phyloP scores from a whole-genome alignment of 2,113 vertebrate genomes.

The Menidia beryllina region DNA sequence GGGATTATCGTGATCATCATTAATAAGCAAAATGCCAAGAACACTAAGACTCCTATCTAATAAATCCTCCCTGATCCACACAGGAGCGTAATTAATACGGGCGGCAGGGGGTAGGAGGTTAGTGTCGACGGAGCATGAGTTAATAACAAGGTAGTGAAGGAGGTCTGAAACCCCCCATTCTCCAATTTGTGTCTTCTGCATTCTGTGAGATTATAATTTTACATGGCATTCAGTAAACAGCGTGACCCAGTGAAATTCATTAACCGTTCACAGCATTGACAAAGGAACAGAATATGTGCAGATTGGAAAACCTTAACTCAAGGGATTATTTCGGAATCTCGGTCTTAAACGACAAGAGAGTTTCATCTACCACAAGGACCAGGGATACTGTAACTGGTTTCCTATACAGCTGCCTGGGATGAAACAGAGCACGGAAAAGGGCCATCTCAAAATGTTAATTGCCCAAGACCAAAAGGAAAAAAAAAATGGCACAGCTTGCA shows the following conservation, averaged over 20 bases:
- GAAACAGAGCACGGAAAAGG: constrained; percentile 39
- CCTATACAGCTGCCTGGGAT: constrained; percentile 28
- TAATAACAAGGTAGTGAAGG: constrained; percentile 55
- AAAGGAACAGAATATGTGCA: constrained; percentile 1
- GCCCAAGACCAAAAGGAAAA: constrained; percentile 35
- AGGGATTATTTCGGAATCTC: neutral
- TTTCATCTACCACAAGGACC: constrained; percentile 10
- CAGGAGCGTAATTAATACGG: constrained; percentile 75
- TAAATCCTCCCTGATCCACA: constrained; percentile 77
- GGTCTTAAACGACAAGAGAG: constrained; percentile 11
- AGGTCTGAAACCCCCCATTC: constrained; percentile 39
- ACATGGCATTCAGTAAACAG: neutral
- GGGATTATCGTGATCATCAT: constrained; percentile 78
- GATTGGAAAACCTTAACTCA: constrained; percentile 15
- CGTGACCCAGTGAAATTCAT: neutral
- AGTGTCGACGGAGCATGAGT: constrained; percentile 34
- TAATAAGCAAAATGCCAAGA: constrained; percentile 74
- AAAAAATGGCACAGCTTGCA: constrained; percentile 53
- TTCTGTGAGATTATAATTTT: constrained; percentile 5
- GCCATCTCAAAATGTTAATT: constrained; percentile 55
- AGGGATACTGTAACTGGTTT: constrained; percentile 26
- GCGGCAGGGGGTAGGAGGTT: constrained; percentile 59
- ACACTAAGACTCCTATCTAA: constrained; percentile 73
- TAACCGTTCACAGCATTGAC: neutral
- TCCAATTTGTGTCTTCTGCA: constrained; percentile 12